phyloP scores from a whole-genome alignment of 1,140 invertebrate genomes.

The Eriocheir sinensis region DNA sequence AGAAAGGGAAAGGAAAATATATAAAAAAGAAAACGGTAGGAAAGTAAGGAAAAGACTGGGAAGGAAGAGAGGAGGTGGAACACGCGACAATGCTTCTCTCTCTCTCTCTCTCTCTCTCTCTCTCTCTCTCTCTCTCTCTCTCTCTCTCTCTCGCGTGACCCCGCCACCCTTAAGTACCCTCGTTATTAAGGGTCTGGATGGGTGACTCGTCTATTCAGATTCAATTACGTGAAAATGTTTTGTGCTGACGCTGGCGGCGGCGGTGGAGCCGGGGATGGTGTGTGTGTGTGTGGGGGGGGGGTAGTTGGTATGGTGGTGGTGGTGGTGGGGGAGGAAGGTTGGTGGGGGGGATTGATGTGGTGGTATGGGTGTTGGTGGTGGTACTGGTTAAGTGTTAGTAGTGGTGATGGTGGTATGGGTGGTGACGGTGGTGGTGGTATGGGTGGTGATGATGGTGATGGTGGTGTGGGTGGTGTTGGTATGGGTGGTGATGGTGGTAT shows the following conservation, averaged over 20 bases:
- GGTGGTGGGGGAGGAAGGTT: no score
- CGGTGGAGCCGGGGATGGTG: no score
- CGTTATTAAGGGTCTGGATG: background rate
- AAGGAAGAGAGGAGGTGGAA: background rate
- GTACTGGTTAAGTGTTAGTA: no score
- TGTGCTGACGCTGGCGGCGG: background rate
- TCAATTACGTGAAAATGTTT: conserved; percentile 26
- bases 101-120: no score
- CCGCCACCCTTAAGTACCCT: conserved; percentile 8
- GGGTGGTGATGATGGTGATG: background rate
- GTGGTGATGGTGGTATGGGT: background rate
- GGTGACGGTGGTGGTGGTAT: background rate
- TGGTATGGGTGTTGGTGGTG: no score
- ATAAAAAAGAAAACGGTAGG: no score
- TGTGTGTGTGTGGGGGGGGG: no score
- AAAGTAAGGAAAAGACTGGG: no score
- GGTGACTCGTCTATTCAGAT: conserved; percentile 3
- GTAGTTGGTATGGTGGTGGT: no score
- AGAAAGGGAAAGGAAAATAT: background rate
- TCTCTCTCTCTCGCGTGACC: no score
- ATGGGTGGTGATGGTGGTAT: background rate
- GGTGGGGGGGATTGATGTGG: no score
- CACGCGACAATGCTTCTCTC: background rate
- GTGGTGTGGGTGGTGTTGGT: background rate
- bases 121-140: no score